Percentiles rank a stretch among this genome's conserved stretches.
Conservation (phyloP, 1,140 invertebrate species). For the Branchinecta lynchi region DNA sequence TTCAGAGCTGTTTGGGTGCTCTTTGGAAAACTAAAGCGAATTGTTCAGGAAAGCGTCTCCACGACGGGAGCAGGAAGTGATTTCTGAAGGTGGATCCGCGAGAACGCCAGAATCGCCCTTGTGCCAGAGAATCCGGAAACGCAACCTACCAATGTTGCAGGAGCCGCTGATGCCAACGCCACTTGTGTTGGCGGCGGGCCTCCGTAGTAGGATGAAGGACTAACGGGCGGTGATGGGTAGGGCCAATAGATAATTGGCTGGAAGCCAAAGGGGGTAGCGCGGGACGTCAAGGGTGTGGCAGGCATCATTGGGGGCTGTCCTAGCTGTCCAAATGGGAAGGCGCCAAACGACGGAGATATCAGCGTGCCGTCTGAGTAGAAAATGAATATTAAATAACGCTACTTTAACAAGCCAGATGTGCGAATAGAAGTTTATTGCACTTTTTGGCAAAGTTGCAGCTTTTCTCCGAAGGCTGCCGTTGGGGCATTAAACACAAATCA, state of each 20-base stretch:
- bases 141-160: conserved; percentile 24
- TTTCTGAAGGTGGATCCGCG: no score
- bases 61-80: no score
- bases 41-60: no score
- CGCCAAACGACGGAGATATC: conserved; percentile 35
- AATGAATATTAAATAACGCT: neutral
- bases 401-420: no score
- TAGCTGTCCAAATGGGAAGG: conserved; percentile 30
- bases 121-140: neutral
- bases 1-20: no score
- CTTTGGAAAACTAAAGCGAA: no score
- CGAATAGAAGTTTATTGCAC: no score
- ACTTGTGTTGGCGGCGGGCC: conserved; percentile 35
- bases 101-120: no score
- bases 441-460: no score
- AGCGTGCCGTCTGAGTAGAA: conserved; percentile 38
- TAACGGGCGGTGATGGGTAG: conserved; percentile 79
- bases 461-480: no score
- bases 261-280: conserved; percentile 34
- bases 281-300: conserved; percentile 35
- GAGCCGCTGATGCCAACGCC: conserved; percentile 28
- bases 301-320: conserved; percentile 32
- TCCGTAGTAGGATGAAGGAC: conserved; percentile 64
- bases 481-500: no score
- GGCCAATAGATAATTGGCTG: conserved; percentile 64